A percentile compares a stretch with the other conserved stretches of the same genome.
Evolutionary conservation across 2,797 vertebrate genomes (phyloP).

Genomic region (Helarctos malayanus): DNA sequence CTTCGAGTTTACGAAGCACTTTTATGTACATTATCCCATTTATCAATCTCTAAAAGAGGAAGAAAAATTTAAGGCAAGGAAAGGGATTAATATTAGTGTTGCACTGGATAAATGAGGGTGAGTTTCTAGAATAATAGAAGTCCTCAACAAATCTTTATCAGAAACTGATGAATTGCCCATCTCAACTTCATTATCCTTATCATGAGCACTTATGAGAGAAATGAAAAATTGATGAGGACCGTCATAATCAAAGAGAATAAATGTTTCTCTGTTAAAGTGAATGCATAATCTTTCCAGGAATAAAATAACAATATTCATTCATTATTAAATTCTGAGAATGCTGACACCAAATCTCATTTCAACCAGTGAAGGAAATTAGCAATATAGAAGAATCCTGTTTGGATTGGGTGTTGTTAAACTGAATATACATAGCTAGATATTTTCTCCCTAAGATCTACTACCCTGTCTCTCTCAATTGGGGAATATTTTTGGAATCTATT

Average conservation of each 20-base stretch:
- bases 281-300: slow-evolving; percentile 76
- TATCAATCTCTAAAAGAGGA: slow-evolving; percentile 72
- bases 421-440: background rate
- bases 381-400: background rate
- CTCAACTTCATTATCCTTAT: slow-evolving; percentile 81
- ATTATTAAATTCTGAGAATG: slow-evolving; percentile 80
- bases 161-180: slow-evolving; percentile 75
- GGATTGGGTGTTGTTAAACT: background rate
- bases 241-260: slow-evolving; percentile 84
- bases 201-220: slow-evolving; percentile 78
- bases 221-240: slow-evolving; percentile 83
- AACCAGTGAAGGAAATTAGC: slow-evolving; percentile 52
- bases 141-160: slow-evolving; percentile 74
- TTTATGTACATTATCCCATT: slow-evolving; percentile 60
- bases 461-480: background rate
- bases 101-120: slow-evolving; percentile 53
- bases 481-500: slow-evolving; percentile 52
- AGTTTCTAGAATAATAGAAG: slow-evolving; percentile 62
- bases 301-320: slow-evolving; percentile 86
- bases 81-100: slow-evolving; percentile 62
- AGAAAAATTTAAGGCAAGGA: slow-evolving; percentile 61
- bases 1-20: slow-evolving; percentile 71
- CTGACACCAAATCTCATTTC: slow-evolving; percentile 62
- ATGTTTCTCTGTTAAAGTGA: slow-evolving; percentile 82
- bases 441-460: background rate